phyloP scores from a whole-genome alignment of 2,888 invertebrate genomes.

The Meliscaeva auricollis region DNA sequence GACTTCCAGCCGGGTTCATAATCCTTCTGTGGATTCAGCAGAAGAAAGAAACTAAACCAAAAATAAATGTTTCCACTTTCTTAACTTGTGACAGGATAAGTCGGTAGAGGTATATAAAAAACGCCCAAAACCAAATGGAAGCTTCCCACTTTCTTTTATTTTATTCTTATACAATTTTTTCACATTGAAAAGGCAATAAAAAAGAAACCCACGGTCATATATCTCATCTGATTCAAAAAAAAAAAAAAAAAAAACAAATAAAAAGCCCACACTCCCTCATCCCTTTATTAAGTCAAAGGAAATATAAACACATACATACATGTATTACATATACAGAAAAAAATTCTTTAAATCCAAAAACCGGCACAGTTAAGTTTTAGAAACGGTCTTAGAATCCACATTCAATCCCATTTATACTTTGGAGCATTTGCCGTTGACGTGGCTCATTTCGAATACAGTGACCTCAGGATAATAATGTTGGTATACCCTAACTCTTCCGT shows the following conservation, averaged over 20 bases:
- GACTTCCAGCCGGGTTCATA: slow-evolving; percentile 58
- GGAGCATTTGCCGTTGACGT: slow-evolving; percentile 3
- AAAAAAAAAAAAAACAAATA: no score
- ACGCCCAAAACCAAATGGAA: slow-evolving; percentile 23
- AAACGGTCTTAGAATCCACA: slow-evolving; percentile 64
- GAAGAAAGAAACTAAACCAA: neutral
- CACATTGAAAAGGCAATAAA: slow-evolving; percentile 69
- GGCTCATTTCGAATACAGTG: slow-evolving; percentile 77
- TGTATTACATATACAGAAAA: neutral
- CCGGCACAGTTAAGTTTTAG: slow-evolving; percentile 42
- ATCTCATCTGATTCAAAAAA: slow-evolving; percentile 64
- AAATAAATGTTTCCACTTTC: slow-evolving; percentile 46
- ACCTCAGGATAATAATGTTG: slow-evolving; percentile 75
- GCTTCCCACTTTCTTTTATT: slow-evolving; percentile 46
- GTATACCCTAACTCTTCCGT: slow-evolving; percentile 76
- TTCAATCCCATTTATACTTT: slow-evolving; percentile 38
- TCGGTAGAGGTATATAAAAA: slow-evolving; percentile 1
- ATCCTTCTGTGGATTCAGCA: slow-evolving; percentile 44
- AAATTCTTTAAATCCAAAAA: slow-evolving; percentile 39
- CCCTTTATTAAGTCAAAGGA: slow-evolving; percentile 33
- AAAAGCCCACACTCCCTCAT: slow-evolving; percentile 45
- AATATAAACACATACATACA: slow-evolving; percentile 22
- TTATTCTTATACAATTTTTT: neutral
- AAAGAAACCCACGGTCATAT: slow-evolving; percentile 75
- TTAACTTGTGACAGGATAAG: slow-evolving; percentile 58